Conservation (phyloP, 2,113 vertebrate genomes). For the Equus przewalskii region DNA sequence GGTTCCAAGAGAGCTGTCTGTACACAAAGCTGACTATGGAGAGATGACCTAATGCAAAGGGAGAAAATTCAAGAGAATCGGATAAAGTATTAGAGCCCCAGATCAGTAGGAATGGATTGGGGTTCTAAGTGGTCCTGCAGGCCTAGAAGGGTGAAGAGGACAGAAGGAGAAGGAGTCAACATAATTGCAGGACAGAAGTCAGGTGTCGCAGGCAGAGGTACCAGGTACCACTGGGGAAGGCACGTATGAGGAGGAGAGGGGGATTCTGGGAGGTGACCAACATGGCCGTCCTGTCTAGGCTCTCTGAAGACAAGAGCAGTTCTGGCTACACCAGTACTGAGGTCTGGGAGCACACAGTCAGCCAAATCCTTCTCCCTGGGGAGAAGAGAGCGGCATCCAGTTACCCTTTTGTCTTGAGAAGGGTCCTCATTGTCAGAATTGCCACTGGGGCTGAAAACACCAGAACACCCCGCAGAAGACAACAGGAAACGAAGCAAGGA, state of each 20-base stretch:
- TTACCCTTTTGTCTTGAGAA: not conserved
- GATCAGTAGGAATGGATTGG: fast-evolving
- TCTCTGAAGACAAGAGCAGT: not conserved
- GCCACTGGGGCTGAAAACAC: not conserved
- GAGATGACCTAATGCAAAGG: not conserved
- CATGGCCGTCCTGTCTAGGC: not conserved
- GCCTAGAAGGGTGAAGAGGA: not conserved
- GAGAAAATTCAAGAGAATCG: not conserved
- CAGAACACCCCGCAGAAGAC: not conserved
- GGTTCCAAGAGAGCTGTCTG: not conserved
- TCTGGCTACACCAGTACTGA: not conserved
- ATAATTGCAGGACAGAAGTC: not conserved
- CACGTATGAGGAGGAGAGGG: too few relatives aligned
- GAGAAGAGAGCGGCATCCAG: not conserved
- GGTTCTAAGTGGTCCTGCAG: not conserved
- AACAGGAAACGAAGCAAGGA: not conserved
- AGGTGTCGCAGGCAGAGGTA: not conserved
- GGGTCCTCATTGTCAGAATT: too few relatives aligned
- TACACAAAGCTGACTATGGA: not conserved
- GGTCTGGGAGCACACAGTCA: not conserved
- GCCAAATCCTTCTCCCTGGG: not conserved
- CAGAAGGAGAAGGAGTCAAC: fast-evolving
- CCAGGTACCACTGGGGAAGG: not conserved
- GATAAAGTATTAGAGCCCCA: fast-evolving
- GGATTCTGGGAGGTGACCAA: not conserved